Percentiles rank a stretch among this genome's conserved stretches.
Conservation (phyloP, 2,888 invertebrate species). For the Rhagium mordax region DNA sequence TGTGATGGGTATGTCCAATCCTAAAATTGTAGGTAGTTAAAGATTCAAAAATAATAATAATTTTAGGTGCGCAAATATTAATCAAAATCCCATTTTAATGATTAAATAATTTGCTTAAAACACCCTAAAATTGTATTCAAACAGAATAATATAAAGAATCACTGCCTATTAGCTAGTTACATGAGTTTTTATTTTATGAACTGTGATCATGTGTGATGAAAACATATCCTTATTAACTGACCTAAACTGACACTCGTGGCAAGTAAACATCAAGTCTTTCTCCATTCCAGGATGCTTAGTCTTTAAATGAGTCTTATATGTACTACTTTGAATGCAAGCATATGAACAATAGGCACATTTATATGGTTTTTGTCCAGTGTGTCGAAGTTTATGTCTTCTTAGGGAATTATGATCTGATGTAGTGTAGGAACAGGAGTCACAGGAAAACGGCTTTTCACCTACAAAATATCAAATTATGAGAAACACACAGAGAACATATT, state of each 20-base stretch:
- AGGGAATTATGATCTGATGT: conserved; percentile 88
- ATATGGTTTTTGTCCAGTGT: conserved; percentile 83
- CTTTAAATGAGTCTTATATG: conserved; percentile 84
- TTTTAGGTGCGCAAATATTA: too few species aligned
- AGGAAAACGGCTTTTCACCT: conserved; percentile 86
- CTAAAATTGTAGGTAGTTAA: too few species aligned
- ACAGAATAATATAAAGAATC: not conserved
- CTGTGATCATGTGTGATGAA: conserved; percentile 71
- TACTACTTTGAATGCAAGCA: conserved; percentile 85
- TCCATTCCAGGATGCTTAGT: conserved; percentile 84
- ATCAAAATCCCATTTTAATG: too few species aligned
- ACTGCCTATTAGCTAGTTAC: not conserved
- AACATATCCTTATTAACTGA: conserved; percentile 79
- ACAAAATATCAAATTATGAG: too few species aligned
- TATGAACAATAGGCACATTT: conserved; percentile 86
- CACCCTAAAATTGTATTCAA: not conserved
- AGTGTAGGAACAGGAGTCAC: conserved; percentile 80
- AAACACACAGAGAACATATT: too few species aligned
- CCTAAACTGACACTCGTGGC: conserved; percentile 76
- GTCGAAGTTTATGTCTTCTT: conserved; percentile 83
- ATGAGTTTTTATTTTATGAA: conserved; percentile 71
- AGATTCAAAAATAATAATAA: too few species aligned
- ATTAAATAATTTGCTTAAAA: not conserved
- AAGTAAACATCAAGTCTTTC: conserved; percentile 76
- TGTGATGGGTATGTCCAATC: too few species aligned